These are phyloP conservation scores for Pycnonotus jocosus DNA, from an alignment of 2,113 vertebrate genomes.

Conservation along the genomic window DNA sequence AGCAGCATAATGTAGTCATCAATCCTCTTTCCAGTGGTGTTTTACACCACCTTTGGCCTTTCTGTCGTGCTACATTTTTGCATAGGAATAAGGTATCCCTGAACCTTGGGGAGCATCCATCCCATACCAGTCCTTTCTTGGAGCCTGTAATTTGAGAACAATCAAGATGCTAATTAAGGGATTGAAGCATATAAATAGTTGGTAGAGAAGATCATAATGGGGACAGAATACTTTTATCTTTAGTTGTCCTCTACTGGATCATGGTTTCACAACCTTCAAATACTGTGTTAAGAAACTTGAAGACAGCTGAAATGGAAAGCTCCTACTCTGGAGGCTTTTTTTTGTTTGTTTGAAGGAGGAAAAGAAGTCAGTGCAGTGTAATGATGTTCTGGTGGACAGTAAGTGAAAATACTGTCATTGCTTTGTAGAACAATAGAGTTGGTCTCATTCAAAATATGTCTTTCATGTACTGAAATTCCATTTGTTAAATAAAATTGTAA, in stretches of 20 bases:
- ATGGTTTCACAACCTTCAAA: neutral
- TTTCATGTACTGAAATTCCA: slow-evolving; percentile 49
- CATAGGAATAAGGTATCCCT: neutral
- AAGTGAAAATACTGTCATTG: slow-evolving; percentile 13
- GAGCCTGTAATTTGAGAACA: neutral
- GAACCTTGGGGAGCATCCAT: neutral
- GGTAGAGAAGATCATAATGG: neutral
- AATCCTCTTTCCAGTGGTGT: neutral
- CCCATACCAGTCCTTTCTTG: neutral
- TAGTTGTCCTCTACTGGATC: neutral
- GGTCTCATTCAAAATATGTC: neutral
- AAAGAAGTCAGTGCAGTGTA: slow-evolving; percentile 3
- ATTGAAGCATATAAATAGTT: neutral
- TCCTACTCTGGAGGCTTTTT: neutral
- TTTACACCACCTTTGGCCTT: neutral
- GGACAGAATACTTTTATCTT: neutral
- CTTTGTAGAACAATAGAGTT: neutral
- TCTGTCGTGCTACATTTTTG: neutral
- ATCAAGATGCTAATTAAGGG: neutral
- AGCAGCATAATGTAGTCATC: neutral
- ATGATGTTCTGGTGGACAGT: neutral
- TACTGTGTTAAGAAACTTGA: neutral
- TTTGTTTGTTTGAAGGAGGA: neutral
- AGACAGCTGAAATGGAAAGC: neutral
- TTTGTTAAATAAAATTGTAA: slow-evolving; percentile 29